Percentiles rank a stretch among this genome's conserved stretches.
phyloP scores from a whole-genome alignment of 2,888 invertebrate species.

The Rambutsinella grinnellia region DNA sequence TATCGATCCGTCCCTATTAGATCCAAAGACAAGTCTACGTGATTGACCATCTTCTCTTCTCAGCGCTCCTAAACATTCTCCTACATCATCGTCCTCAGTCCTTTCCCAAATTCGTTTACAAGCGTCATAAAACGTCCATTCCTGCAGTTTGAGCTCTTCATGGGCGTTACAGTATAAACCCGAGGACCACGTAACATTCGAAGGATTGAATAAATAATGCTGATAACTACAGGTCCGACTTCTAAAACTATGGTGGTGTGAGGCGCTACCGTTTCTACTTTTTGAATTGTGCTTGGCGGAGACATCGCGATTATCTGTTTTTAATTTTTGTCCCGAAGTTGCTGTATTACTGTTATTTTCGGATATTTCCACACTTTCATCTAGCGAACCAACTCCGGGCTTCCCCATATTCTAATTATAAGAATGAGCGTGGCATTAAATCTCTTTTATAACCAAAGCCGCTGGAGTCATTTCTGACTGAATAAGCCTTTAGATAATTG shows the following conservation, averaged over 20 bases:
- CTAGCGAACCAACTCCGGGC: neutral
- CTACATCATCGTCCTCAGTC: neutral
- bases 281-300: neutral
- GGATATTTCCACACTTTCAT: neutral
- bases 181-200: constrained; percentile 14
- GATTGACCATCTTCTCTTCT: neutral
- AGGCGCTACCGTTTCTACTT: neutral
- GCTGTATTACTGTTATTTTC: neutral
- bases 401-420: neutral
- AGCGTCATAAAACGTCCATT: constrained; percentile 20
- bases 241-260: too few species aligned
- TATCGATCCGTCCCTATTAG: neutral
- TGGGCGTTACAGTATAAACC: constrained; percentile 24
- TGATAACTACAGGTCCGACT: neutral
- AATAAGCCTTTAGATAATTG: too few species aligned
- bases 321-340: neutral
- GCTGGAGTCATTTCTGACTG: too few species aligned
- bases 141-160: constrained; percentile 18
- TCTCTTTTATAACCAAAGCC: too few species aligned
- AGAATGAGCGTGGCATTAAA: too few species aligned
- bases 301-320: neutral
- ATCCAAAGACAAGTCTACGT: neutral
- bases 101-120: constrained; percentile 42
- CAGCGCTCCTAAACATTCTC: neutral
- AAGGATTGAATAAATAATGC: neutral